Evolutionary conservation across 2,797 vertebrate species (phyloP).

Genomic region (Eleutherodactylus coqui): DNA sequence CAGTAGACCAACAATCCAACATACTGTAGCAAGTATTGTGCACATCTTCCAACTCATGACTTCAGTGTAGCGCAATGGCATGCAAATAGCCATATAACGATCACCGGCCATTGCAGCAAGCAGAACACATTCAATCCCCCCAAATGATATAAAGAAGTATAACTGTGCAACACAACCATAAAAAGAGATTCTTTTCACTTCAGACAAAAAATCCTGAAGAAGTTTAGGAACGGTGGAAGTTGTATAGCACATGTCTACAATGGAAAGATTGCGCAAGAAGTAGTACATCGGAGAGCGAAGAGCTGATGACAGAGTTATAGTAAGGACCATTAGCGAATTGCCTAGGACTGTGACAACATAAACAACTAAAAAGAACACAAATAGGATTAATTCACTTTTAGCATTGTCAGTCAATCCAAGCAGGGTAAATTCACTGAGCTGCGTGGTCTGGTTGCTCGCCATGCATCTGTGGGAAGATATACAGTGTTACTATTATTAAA

Average conservation of each 20-base stretch:
- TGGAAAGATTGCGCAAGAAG: conserved; percentile 67
- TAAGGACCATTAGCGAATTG: conserved; percentile 63
- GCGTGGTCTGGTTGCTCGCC: conserved; percentile 36
- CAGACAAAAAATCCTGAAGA: conserved; percentile 63
- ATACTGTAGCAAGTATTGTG: conserved; percentile 60
- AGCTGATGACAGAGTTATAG: conserved; percentile 59
- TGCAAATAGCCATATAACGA: conserved; percentile 67
- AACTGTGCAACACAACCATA: conserved; percentile 67
- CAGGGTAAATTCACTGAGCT: conserved; percentile 65
- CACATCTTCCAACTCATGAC: conserved; percentile 66
- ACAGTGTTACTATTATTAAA: background rate
- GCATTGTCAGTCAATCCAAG: conserved; percentile 66
- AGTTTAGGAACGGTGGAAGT: conserved; percentile 68
- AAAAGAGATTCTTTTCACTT: conserved; percentile 64
- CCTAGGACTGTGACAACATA: conserved; percentile 65
- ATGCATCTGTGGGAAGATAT: background rate
- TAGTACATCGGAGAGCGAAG: conserved; percentile 69
- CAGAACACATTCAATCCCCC: conserved; percentile 67
- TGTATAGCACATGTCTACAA: conserved; percentile 67
- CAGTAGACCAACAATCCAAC: conserved; percentile 64
- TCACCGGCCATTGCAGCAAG: conserved; percentile 69
- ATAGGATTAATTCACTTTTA: conserved; percentile 63
- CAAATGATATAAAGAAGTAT: conserved; percentile 67
- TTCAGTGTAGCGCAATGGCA: conserved; percentile 65
- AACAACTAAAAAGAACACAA: conserved; percentile 64